Percentiles rank a stretch among this genome's conserved stretches.
These are phyloP conservation scores for Paracyclopina nana DNA, from an alignment of 1,140 invertebrate species.

Conservation along the genomic window DNA sequence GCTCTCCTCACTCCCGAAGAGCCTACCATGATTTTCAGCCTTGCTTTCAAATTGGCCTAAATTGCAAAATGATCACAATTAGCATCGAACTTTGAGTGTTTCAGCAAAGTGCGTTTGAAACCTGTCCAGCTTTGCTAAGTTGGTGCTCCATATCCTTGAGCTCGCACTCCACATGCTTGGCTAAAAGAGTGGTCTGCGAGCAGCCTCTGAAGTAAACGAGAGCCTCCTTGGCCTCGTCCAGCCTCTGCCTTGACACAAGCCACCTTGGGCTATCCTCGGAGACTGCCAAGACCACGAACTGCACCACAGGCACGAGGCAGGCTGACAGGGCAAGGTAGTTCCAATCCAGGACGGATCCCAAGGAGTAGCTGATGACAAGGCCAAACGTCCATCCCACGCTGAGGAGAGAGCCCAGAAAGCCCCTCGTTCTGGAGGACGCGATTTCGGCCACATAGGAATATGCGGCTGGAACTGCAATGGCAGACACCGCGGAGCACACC, in stretches of 20 bases:
- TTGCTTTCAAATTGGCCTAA: too few species aligned
- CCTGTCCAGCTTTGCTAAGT: background rate
- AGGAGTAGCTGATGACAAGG: constrained; percentile 3
- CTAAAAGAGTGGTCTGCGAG: too few species aligned
- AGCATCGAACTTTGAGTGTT: too few species aligned
- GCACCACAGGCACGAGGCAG: background rate
- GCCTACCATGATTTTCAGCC: background rate
- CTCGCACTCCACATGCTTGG: background rate
- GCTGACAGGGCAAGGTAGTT: constrained; percentile 1
- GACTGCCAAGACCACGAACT: background rate
- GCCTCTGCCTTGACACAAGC: background rate
- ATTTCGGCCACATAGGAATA: background rate
- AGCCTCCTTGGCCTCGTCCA: background rate
- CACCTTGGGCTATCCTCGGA: background rate
- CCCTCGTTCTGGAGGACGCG: background rate
- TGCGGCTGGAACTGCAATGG: background rate
- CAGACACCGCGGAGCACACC: background rate
- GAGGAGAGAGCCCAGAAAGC: background rate
- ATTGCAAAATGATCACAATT: too few species aligned
- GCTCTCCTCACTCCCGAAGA: background rate
- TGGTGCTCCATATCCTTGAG: constrained; percentile 4
- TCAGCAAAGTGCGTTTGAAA: constrained; percentile 3
- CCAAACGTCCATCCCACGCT: background rate
- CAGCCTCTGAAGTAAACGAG: constrained; percentile 1
- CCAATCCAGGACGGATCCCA: background rate